Base-by-base conservation (phyloP, 2,113 vertebrate genomes). In the Sturnira hondurensis region DNA sequence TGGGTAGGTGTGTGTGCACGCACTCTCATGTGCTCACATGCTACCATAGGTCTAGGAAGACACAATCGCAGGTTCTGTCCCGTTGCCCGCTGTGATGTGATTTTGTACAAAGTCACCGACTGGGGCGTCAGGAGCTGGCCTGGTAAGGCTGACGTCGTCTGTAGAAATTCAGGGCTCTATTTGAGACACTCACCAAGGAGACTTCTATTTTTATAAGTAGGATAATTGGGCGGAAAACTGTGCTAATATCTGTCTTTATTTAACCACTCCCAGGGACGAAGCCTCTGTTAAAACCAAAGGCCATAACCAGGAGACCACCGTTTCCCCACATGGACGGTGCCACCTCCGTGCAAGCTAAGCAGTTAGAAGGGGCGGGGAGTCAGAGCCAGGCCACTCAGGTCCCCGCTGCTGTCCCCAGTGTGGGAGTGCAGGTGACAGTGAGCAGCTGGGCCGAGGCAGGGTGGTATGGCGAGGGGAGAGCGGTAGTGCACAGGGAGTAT, bases 131-230 rank as follows among this genome's bases (percentile, higher is more conserved):
- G 65, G 73, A 84, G 17, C 54, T 13, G 43, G 93, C 89, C 96
- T 96, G 93, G 70, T 90, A 93, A 81, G 61, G 81, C 45, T 93
- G 94, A 58, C 31, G 73, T 90, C 61, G 36, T 28, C 43, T 43
- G 78, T 56, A 84, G 86, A 85, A 95, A 97, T 96, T 73, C 93
- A 96, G 91, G 77, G 92, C 73, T 94, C 92, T 96, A 45, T 96
- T 58, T 96, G 93, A 96, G 82, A 95, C 74, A n/a, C 47, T 96
- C 96, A 92, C 95, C 83, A 94, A 97, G 96, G 91, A 97, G 88
- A 96, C 89, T 96, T 97, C 97, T 97, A 97, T 97, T 97, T 98
- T 88, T 93, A 94, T 97, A 97, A 97, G 96, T 97, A 93, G 97
- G 96, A 96, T 97, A 98, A 97, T 97, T 97, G 96, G 91, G 96